phyloP scores from a whole-genome alignment of 1,140 invertebrate species.

The Maconellicoccus hirsutus region DNA sequence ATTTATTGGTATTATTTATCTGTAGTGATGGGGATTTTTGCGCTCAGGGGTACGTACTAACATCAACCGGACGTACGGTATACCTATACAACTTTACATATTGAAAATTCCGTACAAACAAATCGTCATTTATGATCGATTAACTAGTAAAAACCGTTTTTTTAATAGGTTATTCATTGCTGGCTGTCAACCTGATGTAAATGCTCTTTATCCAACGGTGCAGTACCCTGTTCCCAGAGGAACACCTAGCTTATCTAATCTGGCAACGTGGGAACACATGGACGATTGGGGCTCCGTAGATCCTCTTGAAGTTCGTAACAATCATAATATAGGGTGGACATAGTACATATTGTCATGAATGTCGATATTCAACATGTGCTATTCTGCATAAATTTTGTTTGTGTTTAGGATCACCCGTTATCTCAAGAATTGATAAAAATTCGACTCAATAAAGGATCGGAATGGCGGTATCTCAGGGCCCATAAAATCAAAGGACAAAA shows the following conservation, averaged over 20 bases:
- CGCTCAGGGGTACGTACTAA: too few species aligned
- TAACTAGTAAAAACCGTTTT: too few species aligned
- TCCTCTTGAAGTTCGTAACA: slow-evolving; percentile 1
- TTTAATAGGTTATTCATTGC: slow-evolving; percentile 26
- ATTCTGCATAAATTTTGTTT: too few species aligned
- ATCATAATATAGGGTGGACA: too few species aligned
- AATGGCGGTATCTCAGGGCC: background rate
- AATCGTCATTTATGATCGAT: too few species aligned
- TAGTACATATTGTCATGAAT: background rate
- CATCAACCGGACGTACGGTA: too few species aligned
- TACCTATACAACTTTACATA: too few species aligned
- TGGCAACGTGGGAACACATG: slow-evolving; percentile 16
- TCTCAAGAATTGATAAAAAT: background rate
- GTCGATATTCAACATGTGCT: background rate
- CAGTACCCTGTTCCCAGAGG: slow-evolving; percentile 21
- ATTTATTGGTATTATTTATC: background rate
- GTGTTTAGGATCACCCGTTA: background rate
- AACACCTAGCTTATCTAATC: slow-evolving; percentile 17
- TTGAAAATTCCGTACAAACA: too few species aligned
- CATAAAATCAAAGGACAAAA: background rate
- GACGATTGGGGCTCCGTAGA: slow-evolving; percentile 1
- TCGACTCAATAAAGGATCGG: background rate
- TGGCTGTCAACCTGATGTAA: slow-evolving; percentile 24
- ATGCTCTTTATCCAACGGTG: slow-evolving; percentile 29
- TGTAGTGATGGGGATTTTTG: too few species aligned